These are phyloP conservation scores for Reticulitermes speratus DNA, from an alignment of 1,140 invertebrate species.

Conservation along the genomic window DNA sequence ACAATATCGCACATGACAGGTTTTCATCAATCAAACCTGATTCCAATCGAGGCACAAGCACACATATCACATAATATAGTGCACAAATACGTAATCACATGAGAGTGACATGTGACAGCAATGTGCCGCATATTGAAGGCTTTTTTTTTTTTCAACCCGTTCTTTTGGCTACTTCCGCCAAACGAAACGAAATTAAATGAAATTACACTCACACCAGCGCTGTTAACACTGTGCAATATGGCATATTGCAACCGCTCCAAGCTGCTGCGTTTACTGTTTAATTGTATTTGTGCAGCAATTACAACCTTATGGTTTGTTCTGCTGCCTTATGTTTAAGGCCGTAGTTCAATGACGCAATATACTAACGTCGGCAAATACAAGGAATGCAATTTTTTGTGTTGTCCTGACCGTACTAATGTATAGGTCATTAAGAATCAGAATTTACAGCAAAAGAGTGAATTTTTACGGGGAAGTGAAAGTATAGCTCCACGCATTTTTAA, in stretches of 20 bases:
- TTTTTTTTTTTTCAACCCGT: background rate
- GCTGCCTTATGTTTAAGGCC: background rate
- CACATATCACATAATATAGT: slow-evolving; percentile 9
- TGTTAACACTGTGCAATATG: background rate
- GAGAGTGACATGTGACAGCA: slow-evolving; percentile 13
- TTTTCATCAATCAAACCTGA: slow-evolving; percentile 9
- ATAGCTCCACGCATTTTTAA: too few species aligned
- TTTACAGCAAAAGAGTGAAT: too few species aligned
- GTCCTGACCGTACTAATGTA: too few species aligned
- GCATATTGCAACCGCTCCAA: background rate
- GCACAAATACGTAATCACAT: slow-evolving; percentile 12
- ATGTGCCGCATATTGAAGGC: slow-evolving; percentile 9
- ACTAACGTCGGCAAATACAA: too few species aligned
- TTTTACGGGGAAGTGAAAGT: too few species aligned
- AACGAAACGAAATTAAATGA: slow-evolving; percentile 9
- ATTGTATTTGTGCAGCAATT: background rate
- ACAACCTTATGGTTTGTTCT: background rate
- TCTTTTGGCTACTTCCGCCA: background rate
- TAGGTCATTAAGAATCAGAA: too few species aligned
- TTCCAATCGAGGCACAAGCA: background rate
- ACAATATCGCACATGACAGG: slow-evolving; percentile 10
- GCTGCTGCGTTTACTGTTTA: background rate
- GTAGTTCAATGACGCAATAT: background rate
- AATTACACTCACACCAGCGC: background rate
- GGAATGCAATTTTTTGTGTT: too few species aligned